These are phyloP conservation scores for Chrysolina americana DNA, from an alignment of 2,888 invertebrate species.

Conservation along the genomic window DNA sequence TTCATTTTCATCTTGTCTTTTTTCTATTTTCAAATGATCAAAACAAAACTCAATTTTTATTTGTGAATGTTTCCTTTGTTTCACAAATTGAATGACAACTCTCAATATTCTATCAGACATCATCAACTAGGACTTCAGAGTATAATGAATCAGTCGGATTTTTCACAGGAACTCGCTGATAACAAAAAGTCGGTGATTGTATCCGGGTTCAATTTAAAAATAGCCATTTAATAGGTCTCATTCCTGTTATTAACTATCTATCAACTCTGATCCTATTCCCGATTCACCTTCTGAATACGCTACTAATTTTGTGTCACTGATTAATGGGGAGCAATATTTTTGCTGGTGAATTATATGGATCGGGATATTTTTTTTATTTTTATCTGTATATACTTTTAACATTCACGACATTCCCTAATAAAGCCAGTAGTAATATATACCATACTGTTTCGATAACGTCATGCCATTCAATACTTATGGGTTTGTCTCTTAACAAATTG, in stretches of 20 bases:
- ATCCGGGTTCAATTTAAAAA: neutral
- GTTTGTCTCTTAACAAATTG: neutral
- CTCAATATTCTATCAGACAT: too few species aligned
- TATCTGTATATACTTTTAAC: neutral
- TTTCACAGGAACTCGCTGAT: neutral
- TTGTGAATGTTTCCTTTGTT: too few species aligned
- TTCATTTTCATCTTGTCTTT: too few species aligned
- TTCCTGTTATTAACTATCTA: neutral
- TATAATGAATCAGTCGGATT: too few species aligned
- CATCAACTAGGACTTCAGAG: too few species aligned
- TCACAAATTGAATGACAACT: too few species aligned
- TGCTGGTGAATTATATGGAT: constrained; percentile 1
- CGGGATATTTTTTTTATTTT: neutral
- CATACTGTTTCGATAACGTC: neutral
- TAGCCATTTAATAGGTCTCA: neutral
- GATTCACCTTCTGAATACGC: neutral
- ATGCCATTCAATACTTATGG: neutral
- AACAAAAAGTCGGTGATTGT: neutral
- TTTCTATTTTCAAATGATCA: too few species aligned
- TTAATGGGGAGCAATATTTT: constrained; percentile 4
- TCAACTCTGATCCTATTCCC: neutral
- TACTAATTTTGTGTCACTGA: constrained; percentile 9
- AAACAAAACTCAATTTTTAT: too few species aligned
- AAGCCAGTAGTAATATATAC: neutral
- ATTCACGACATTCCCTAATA: constrained; percentile 3